phyloP scores from a whole-genome alignment of 2,888 invertebrate genomes.

The Sinohyriopsis cumingii region DNA sequence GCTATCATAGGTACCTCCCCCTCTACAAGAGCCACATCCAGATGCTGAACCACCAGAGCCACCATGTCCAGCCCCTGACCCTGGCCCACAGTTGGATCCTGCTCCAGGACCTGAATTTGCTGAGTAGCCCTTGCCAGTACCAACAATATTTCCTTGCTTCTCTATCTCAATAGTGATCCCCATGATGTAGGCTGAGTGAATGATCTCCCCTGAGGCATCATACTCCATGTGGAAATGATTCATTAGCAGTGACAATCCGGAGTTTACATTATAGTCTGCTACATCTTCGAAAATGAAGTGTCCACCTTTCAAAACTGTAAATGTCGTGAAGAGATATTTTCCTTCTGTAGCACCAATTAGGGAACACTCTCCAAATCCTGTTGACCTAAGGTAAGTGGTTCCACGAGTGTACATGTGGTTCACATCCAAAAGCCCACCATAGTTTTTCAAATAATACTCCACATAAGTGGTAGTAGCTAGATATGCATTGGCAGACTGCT shows the following conservation, averaged over 20 bases:
- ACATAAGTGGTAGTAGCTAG: constrained; percentile 40
- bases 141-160: constrained; percentile 34
- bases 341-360: constrained; percentile 12
- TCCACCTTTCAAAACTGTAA: constrained; percentile 41
- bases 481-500: constrained; percentile 17
- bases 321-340: constrained; percentile 33
- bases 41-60: constrained; percentile 44
- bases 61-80: constrained; percentile 50
- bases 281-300: constrained; percentile 23
- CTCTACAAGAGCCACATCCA: constrained; percentile 16
- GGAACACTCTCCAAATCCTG: constrained; percentile 38
- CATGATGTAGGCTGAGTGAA: constrained; percentile 26
- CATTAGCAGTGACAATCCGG: constrained; percentile 22
- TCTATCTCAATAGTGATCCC: constrained; percentile 38
- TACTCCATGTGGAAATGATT: constrained; percentile 39
- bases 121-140: constrained; percentile 34
- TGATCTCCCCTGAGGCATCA: constrained; percentile 23
- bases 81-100: constrained; percentile 32
- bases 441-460: constrained; percentile 31
- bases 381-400: constrained; percentile 23
- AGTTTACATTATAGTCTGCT: constrained; percentile 17
- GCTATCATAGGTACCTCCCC: background rate
- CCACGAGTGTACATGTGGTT: constrained; percentile 44
- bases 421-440: constrained; percentile 41
- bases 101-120: constrained; percentile 37